Percentiles rank a stretch among this genome's conserved stretches.
Conservation (phyloP, 2,113 vertebrate genomes). For the Micromys minutus region DNA sequence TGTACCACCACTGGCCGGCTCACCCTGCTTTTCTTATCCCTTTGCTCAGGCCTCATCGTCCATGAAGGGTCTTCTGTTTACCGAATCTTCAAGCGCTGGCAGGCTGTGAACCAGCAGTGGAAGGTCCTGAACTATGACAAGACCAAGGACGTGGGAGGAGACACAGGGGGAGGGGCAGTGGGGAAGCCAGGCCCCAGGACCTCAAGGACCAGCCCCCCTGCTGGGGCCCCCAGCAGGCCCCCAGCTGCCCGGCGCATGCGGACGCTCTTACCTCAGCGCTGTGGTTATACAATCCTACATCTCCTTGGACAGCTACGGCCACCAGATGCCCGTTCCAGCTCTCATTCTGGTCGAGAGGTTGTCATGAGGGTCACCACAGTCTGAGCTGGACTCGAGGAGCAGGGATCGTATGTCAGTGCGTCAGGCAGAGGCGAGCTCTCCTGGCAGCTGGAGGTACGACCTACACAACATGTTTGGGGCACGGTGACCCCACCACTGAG, state of each 20-base stretch:
- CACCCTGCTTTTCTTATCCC: constrained; percentile 42
- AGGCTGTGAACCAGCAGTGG: constrained; percentile 97
- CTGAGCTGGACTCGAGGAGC: constrained; percentile 79
- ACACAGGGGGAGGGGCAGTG: constrained; percentile 88
- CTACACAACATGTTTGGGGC: constrained; percentile 60
- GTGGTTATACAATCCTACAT: constrained; percentile 95
- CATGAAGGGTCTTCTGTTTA: constrained; percentile 96
- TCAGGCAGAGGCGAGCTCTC: constrained; percentile 55
- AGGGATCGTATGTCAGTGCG: constrained; percentile 46
- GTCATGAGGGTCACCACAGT: constrained; percentile 97
- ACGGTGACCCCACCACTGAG: constrained; percentile 51
- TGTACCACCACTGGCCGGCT: neutral
- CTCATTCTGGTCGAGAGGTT: constrained; percentile 92
- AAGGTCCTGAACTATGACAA: constrained; percentile 97
- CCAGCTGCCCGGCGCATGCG: constrained; percentile 91
- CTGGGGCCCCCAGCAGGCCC: constrained; percentile 86
- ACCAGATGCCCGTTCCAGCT: constrained; percentile 89
- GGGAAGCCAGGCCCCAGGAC: constrained; percentile 84
- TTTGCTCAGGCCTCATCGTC: constrained; percentile 91
- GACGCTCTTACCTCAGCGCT: constrained; percentile 97
- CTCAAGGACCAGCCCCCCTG: constrained; percentile 88
- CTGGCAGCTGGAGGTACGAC: constrained; percentile 60
- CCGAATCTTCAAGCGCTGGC: constrained; percentile 96
- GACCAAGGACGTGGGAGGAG: constrained; percentile 93
- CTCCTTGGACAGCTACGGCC: constrained; percentile 95